These are phyloP conservation scores for Onthophagus taurus DNA, from an alignment of 1,140 invertebrate species.

Conservation along the genomic window DNA sequence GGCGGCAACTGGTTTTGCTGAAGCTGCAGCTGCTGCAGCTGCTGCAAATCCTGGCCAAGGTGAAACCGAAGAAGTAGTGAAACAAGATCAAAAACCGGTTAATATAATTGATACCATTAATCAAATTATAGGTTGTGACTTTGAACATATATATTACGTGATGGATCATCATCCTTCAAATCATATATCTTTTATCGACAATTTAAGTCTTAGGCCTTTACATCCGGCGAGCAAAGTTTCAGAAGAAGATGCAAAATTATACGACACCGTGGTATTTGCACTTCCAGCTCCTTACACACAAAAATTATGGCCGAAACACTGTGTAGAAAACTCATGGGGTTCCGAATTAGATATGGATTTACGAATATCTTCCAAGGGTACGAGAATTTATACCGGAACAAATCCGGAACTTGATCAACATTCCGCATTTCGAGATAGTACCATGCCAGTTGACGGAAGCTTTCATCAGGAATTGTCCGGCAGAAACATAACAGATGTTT, in stretches of 20 bases:
- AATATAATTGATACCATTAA: constrained; percentile 64
- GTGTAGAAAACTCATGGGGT: constrained; percentile 65
- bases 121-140: constrained; percentile 50
- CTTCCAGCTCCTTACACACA: constrained; percentile 48
- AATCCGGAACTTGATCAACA: constrained; percentile 68
- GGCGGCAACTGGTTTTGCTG: constrained; percentile 48
- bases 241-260: constrained; percentile 49
- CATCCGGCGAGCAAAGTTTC: constrained; percentile 40
- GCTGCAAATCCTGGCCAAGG: too few species aligned
- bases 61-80: too few species aligned
- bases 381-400: constrained; percentile 61
- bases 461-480: constrained; percentile 49
- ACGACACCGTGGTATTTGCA: constrained; percentile 63
- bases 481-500: constrained; percentile 59
- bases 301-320: constrained; percentile 69
- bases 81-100: constrained; percentile 54
- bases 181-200: constrained; percentile 75
- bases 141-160: constrained; percentile 65
- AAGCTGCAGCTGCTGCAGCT: too few species aligned
- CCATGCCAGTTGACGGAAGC: constrained; percentile 51
- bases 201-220: constrained; percentile 45
- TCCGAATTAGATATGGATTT: constrained; percentile 59
- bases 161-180: constrained; percentile 73
- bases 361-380: constrained; percentile 43
- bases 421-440: constrained; percentile 74